Conservation (phyloP, 2,113 vertebrate genomes). For the Varanus komodoensis region DNA sequence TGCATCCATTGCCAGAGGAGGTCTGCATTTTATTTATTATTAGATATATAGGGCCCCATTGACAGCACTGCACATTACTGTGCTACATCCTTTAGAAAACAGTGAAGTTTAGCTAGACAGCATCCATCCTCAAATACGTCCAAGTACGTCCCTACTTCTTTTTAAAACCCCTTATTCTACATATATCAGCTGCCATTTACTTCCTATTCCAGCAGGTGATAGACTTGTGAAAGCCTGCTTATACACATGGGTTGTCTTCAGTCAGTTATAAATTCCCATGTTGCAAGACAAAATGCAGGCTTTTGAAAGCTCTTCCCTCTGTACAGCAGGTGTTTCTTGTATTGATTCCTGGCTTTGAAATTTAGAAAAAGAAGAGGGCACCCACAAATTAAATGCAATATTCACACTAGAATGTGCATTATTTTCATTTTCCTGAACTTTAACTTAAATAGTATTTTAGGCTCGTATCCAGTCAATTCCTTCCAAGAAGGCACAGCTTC, state of each 20-base stretch:
- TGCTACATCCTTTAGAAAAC: background rate
- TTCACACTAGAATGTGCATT: conserved; percentile 43
- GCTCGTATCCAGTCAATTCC: conserved; percentile 2
- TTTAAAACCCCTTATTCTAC: background rate
- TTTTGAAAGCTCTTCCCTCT: conserved; percentile 37
- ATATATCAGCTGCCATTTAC: background rate
- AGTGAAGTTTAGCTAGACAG: background rate
- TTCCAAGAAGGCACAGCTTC: background rate
- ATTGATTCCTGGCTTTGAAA: conserved; percentile 51
- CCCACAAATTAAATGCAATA: conserved; percentile 14
- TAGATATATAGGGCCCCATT: background rate
- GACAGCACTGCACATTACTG: background rate
- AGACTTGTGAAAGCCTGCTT: background rate
- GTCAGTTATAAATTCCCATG: background rate
- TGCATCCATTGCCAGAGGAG: background rate
- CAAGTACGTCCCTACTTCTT: background rate
- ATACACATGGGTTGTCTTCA: background rate
- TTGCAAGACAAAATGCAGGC: background rate
- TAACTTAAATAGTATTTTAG: conserved; percentile 45
- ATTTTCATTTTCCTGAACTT: conserved; percentile 59
- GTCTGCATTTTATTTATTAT: background rate
- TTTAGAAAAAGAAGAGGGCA: conserved; percentile 53
- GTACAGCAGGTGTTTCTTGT: conserved; percentile 44
- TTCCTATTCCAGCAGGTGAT: background rate
- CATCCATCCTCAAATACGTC: background rate